Conservation (phyloP, 2,888 invertebrate genomes). For the Ornithoptera alexandrae region DNA sequence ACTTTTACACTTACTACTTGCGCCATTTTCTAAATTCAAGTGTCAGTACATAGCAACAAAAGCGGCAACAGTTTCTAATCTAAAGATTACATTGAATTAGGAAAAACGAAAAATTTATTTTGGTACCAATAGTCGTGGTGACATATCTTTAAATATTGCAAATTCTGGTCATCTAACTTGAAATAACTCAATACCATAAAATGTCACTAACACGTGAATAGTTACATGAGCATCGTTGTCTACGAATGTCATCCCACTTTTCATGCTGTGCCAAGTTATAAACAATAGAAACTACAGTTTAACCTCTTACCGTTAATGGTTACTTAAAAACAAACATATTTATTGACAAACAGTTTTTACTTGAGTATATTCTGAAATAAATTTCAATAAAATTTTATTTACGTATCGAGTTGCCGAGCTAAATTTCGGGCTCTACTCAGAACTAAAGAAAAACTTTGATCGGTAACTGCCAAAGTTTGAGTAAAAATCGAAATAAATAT, state of each 20-base stretch:
- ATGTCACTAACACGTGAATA: constrained; percentile 46
- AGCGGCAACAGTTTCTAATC: too few relatives aligned
- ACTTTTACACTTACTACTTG: too few relatives aligned
- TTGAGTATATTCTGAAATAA: not conserved
- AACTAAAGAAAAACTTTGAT: too few relatives aligned
- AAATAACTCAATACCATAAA: constrained; percentile 29
- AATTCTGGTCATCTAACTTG: constrained; percentile 11
- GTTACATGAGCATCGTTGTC: constrained; percentile 43
- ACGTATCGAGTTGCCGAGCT: too few relatives aligned
- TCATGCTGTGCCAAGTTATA: constrained; percentile 48
- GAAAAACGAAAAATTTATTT: too few relatives aligned
- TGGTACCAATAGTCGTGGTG: not conserved
- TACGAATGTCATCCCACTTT: constrained; percentile 49
- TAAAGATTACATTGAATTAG: too few relatives aligned
- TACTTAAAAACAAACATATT: not conserved
- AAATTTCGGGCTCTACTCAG: too few relatives aligned
- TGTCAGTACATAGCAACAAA: too few relatives aligned
- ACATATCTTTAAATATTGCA: constrained; percentile 25
- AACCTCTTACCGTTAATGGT: constrained; percentile 1
- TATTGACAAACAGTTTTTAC: not conserved
- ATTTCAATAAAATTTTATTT: not conserved
- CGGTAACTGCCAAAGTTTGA: too few relatives aligned
- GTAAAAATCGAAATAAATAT: too few relatives aligned
- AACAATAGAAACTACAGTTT: constrained; percentile 41
- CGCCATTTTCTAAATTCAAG: too few relatives aligned